A percentile compares a stretch with the other conserved stretches of the same genome.
Evolutionary conservation across 2,113 vertebrate genomes (phyloP).

Genomic region (Vicugna pacos): DNA sequence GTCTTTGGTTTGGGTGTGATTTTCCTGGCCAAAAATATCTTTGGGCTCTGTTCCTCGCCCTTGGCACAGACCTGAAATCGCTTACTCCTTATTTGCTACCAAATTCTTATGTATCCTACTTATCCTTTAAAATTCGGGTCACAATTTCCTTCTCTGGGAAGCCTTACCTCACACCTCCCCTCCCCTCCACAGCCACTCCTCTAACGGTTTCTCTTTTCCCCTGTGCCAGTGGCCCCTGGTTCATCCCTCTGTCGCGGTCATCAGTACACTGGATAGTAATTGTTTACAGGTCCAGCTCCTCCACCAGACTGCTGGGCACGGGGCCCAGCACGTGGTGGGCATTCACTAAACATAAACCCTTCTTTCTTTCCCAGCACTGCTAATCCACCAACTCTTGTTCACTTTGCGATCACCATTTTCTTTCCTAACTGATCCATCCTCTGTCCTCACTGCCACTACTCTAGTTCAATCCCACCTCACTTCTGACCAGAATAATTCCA

Average conservation of each 20-base stretch:
- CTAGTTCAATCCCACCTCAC: not conserved
- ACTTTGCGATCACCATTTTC: not conserved
- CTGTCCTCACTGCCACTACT: not conserved
- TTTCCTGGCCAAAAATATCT: slow-evolving; percentile 38
- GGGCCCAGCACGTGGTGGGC: not conserved
- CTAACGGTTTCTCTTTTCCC: not conserved
- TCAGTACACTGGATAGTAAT: too few relatives aligned
- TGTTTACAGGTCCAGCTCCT: not conserved
- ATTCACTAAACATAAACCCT: not conserved
- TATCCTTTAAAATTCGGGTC: not conserved
- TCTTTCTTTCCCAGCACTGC: not conserved
- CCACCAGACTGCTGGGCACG: not conserved
- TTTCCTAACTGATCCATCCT: not conserved
- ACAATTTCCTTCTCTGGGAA: not conserved
- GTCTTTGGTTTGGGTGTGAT: slow-evolving; percentile 39
- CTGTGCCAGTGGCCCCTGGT: not conserved
- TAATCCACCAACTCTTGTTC: not conserved
- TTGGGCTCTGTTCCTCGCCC: not conserved
- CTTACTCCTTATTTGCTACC: not conserved
- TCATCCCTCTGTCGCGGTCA: not conserved
- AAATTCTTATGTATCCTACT: not conserved
- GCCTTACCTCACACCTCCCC: not conserved
- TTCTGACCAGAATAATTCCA: not conserved
- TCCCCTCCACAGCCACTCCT: not conserved
- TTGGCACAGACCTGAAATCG: not conserved